These are phyloP conservation scores for Drosophila ogumai DNA, from an alignment of 1,140 invertebrate genomes.

Conservation along the genomic window DNA sequence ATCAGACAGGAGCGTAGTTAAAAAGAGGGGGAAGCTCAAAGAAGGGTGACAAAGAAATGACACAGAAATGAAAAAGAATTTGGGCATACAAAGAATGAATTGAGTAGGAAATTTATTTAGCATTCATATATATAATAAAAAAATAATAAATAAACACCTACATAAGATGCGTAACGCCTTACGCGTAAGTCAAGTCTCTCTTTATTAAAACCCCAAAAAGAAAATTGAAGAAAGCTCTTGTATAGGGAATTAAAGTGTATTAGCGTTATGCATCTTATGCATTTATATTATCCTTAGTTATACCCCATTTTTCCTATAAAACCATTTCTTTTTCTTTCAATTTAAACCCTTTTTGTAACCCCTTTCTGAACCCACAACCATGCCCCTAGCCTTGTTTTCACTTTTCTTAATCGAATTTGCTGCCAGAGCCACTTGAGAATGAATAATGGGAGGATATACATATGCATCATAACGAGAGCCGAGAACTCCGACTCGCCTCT, in stretches of 20 bases:
- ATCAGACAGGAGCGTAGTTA: constrained; percentile 30
- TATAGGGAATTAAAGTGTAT: too few relatives aligned
- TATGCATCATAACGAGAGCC: constrained; percentile 32
- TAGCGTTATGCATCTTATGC: background rate
- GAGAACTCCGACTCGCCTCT: constrained; percentile 16
- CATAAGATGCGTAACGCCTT: too few relatives aligned
- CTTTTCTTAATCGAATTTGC: constrained; percentile 59
- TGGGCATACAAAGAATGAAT: background rate
- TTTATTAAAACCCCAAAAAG: too few relatives aligned
- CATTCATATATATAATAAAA: too few relatives aligned
- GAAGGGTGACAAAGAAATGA: background rate
- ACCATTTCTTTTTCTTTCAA: background rate
- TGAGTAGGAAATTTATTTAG: too few relatives aligned
- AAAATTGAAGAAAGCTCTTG: too few relatives aligned
- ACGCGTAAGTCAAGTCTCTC: too few relatives aligned
- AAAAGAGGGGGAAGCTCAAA: background rate
- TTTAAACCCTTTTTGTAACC: constrained; percentile 1
- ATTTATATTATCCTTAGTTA: background rate
- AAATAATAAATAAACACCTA: too few relatives aligned
- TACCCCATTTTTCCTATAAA: background rate
- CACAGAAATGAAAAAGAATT: background rate
- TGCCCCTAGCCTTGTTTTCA: constrained; percentile 61
- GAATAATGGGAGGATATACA: constrained; percentile 58
- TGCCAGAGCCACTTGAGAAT: constrained; percentile 39
- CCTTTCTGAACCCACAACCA: background rate